Evolutionary conservation across 2,113 vertebrate genomes (phyloP), one percentile per base, ranked within the genome.

Genomic region (Fulmarus glacialis): DNA sequence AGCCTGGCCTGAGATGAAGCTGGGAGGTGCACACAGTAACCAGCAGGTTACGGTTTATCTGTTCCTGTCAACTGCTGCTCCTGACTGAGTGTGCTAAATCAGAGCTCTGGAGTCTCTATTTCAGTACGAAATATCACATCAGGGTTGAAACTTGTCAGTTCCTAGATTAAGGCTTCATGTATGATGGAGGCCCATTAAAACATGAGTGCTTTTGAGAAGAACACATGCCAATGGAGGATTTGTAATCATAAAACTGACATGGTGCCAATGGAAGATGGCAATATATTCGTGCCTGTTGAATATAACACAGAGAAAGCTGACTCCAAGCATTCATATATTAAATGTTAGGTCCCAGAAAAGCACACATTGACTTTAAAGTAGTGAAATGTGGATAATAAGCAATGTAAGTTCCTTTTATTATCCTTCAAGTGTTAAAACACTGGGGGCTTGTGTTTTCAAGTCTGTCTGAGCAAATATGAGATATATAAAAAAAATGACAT

Each of bases 201-300:
- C 64, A 79, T 53, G 92, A 96, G 93, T 59, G 48, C 87, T 93
- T 96, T 82, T 68, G 83, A 96, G 89, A 68, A 79, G 85, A 94
- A 60, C 60, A 79, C 89, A 36, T 91, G 58, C 1, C 38, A 79
- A 38, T 24, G 77, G 77, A 71, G 52, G 56, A 94, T 96, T 96
- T 96, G 87, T 95, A 96, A 96, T 79, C 77, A 23, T 96, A 91
- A 97, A 96, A 78, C 84, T 91, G 96, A 90, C 89, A 68, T 6
- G 2, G 47, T 64, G 75, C 68, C 89, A 79, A 24, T 68, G 64
- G 87, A 91, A 89, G 83, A 75, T n/a, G 62, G 81, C 89, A 94
- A 75, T 95, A 79, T 87, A 87, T 95, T 92, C 0, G 0, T 83
- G 55, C 83, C 68, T 87, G 38, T 73, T 92, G 92, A 92, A 83